These are phyloP conservation scores for Sebastolobus alascanus DNA, from an alignment of 2,797 vertebrate genomes.

Conservation along the genomic window DNA sequence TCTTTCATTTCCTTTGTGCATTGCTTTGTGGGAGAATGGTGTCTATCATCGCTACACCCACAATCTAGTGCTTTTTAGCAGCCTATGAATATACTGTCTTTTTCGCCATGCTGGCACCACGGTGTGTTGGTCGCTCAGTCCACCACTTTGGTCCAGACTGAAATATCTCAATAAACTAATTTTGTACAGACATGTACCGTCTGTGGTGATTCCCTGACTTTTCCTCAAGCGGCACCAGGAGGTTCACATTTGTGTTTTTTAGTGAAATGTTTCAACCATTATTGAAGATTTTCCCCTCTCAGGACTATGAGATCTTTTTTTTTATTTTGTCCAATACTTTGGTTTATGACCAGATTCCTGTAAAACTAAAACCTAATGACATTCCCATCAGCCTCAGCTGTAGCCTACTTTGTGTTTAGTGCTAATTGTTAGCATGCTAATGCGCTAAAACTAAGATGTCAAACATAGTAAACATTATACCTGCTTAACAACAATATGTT, in stretches of 20 bases:
- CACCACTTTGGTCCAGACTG: not conserved
- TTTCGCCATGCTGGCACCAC: not conserved
- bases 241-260: not conserved
- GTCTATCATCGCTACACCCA: not conserved
- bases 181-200: not conserved
- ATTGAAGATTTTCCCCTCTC: not conserved
- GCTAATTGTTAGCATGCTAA: not conserved
- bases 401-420: not conserved
- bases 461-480: not conserved
- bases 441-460: not conserved
- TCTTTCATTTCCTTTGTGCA: conserved; percentile 7
- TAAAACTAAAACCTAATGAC: not conserved
- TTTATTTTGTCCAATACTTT: not conserved
- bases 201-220: not conserved
- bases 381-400: not conserved
- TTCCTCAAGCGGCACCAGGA: not conserved
- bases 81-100: not conserved
- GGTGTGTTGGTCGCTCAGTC: not conserved
- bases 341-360: not conserved
- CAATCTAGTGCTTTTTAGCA: not conserved
- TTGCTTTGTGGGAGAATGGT: not conserved
- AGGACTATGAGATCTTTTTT: not conserved
- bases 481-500: no score
- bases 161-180: not conserved
- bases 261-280: not conserved